Conservation (phyloP, 2,113 vertebrate species). For the Chitala chitala region DNA sequence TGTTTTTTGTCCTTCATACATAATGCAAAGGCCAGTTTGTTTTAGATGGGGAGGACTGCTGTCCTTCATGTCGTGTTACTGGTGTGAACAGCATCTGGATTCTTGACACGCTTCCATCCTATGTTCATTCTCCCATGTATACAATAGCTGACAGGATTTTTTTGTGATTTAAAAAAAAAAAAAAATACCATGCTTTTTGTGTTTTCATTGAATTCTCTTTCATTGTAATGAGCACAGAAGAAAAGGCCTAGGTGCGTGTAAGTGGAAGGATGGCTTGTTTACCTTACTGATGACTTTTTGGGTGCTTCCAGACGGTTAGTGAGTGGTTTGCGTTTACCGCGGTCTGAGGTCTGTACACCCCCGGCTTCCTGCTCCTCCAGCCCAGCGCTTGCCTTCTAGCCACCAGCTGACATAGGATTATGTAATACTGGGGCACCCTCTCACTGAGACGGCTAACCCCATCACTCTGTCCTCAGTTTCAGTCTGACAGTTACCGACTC, state of each 20-base stretch:
- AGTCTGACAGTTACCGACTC: too few relatives aligned
- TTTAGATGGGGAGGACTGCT: neutral
- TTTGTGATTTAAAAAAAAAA: too few relatives aligned
- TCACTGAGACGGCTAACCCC: too few relatives aligned
- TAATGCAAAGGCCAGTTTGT: neutral
- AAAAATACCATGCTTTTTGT: too few relatives aligned
- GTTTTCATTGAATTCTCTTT: too few relatives aligned
- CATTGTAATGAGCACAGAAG: too few relatives aligned
- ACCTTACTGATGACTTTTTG: neutral
- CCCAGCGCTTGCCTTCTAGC: neutral
- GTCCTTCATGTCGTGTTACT: neutral
- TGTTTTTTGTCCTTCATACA: neutral
- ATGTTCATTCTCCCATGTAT: too few relatives aligned
- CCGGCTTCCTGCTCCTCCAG: neutral
- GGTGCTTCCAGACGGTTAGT: neutral
- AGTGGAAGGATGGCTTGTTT: neutral
- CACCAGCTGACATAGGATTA: neutral
- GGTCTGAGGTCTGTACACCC: neutral
- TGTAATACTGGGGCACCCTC: neutral
- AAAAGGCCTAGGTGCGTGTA: too few relatives aligned
- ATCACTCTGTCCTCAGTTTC: neutral
- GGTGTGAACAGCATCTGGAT: neutral
- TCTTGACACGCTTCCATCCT: too few relatives aligned
- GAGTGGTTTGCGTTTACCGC: neutral
- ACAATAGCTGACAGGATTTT: too few relatives aligned